Evolutionary conservation across 1,140 invertebrate genomes (phyloP), one percentile per base, ranked within the genome.

Genomic region (Bombus balteatus): DNA sequence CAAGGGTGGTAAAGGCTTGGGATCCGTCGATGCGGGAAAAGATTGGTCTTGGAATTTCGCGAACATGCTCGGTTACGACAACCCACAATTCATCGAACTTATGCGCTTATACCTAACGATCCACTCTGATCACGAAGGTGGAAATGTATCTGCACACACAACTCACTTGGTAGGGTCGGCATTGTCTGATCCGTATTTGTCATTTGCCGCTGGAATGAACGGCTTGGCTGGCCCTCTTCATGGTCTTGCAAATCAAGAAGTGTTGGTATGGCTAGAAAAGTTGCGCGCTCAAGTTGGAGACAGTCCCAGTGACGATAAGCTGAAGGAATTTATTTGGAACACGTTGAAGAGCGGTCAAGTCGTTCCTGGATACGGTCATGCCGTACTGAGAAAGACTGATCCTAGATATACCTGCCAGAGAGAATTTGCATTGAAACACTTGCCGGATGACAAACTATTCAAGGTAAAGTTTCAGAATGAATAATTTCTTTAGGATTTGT

Each of bases 41-140:
- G 99, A 99, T 96, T 99, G 98, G 99, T 98, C 98, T 6, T 97
- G 97, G 90, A 99, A 99, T 95, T 99, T 99, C 94, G 96, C 97
- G 77, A 96, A 96, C 88, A 99, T 99, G 98, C 96, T 99, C 25
- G 99, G 99, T 71, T 99, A 98, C 95, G 97, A 98, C 78, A 97
- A 98, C 92, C 95, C 96, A 18, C 94, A 97, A 90, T 99, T 99
- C 95, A 97, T 97, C 53, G 99, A 99, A 94, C 96, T 99, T 47
- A 97, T 99, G 97, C 96, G 99, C 85, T 96, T 99, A 28, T 99
- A 99, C 93, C 96, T 99, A 85, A 99, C 99, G 74, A 99, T 99
- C 91, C 99, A 99, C 96, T 98, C 97, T 95, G 98, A 99, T 94
- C 98, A 99, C 95, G 98, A 99, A 95, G 98, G 99, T 88, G 99